phyloP scores from a whole-genome alignment of 2,797 vertebrate species.

The Syndactyla subalaris region DNA sequence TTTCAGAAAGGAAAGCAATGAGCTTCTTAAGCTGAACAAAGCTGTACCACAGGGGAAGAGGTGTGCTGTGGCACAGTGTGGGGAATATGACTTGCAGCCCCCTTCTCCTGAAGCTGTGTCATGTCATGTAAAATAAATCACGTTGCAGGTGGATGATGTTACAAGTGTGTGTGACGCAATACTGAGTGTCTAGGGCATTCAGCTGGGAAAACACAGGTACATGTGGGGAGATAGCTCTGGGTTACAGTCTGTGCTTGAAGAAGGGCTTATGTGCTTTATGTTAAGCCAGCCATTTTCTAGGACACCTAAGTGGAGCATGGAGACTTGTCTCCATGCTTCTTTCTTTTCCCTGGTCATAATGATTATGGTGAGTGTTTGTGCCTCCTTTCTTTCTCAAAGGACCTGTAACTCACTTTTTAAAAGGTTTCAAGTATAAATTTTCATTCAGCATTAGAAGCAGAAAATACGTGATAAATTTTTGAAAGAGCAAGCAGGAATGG shows the following conservation, averaged over 20 bases:
- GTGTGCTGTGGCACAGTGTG: accelerated
- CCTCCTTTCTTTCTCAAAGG: not conserved
- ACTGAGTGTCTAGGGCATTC: not conserved
- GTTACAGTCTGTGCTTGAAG: not conserved
- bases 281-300: accelerated
- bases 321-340: not conserved
- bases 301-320: not conserved
- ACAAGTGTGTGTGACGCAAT: not conserved
- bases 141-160: not conserved
- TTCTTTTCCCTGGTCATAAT: not conserved
- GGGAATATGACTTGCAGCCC: not conserved
- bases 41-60: not conserved
- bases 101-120: not conserved
- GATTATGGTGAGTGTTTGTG: not conserved
- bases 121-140: accelerated
- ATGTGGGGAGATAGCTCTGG: accelerated
- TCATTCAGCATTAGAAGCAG: not conserved
- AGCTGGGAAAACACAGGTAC: not conserved
- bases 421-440: not conserved
- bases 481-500: not conserved
- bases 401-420: not conserved
- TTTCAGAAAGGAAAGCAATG: not conserved
- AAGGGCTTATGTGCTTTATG: not conserved
- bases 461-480: not conserved
- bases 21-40: not conserved